These are phyloP conservation scores for Crenichthys baileyi DNA, from an alignment of 2,797 vertebrate genomes.

Conservation along the genomic window DNA sequence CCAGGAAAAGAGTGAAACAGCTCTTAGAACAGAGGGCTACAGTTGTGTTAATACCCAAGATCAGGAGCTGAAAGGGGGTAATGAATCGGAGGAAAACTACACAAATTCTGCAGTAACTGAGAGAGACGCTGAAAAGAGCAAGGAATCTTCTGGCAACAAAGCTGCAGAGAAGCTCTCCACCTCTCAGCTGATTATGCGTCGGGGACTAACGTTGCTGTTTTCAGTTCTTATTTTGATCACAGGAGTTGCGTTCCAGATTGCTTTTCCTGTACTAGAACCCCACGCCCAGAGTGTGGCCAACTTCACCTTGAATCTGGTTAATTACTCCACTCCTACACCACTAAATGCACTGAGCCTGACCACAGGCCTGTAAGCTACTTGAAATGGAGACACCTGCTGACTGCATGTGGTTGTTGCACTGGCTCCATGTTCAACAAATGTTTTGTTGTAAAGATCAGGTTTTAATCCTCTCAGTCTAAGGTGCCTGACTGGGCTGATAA, in stretches of 20 bases:
- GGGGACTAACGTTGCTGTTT: constrained; percentile 62
- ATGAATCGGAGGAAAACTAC: constrained; percentile 20
- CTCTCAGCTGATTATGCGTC: constrained; percentile 77
- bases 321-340: constrained; percentile 53
- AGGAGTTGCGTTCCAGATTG: constrained; percentile 78
- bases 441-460: constrained; percentile 26
- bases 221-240: constrained; percentile 60
- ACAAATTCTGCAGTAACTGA: not conserved
- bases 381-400: constrained; percentile 25
- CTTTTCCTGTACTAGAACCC: constrained; percentile 65
- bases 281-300: constrained; percentile 40
- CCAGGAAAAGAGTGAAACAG: constrained; percentile 31
- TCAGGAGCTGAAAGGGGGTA: constrained; percentile 40
- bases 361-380: constrained; percentile 29
- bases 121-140: constrained; percentile 38
- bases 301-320: constrained; percentile 64
- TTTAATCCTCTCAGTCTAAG: constrained; percentile 32
- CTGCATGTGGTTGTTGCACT: constrained; percentile 6
- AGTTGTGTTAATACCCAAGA: constrained; percentile 63
- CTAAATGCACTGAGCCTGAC: constrained; percentile 29
- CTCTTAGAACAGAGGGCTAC: constrained; percentile 53
- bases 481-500: constrained; percentile 18
- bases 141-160: constrained; percentile 30
- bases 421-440: constrained; percentile 20
- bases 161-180: constrained; percentile 25